Percentiles rank a stretch among this genome's conserved stretches.
phyloP scores from a whole-genome alignment of 2,888 invertebrate species.

The Priocnemis perturbator region DNA sequence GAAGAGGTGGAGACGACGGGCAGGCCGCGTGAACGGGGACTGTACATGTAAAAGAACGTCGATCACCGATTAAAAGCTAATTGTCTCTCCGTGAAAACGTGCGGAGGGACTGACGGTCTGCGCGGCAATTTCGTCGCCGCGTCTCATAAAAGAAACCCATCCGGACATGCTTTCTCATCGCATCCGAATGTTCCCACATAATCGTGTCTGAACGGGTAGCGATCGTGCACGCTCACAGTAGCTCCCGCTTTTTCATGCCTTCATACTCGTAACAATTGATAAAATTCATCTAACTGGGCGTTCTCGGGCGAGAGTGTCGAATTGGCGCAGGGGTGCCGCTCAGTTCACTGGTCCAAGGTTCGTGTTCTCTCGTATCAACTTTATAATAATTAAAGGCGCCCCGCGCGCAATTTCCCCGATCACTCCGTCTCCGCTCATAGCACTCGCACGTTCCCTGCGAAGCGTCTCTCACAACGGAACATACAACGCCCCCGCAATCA shows the following conservation, averaged over 20 bases:
- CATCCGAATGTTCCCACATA: too few relatives aligned
- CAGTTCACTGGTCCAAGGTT: not conserved
- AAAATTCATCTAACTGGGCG: slow-evolving; percentile 37
- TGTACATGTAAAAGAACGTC: not conserved
- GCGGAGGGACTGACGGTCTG: too few relatives aligned
- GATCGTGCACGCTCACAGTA: too few relatives aligned
- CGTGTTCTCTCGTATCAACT: not conserved
- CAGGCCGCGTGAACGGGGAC: slow-evolving; percentile 3
- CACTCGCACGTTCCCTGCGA: too few relatives aligned
- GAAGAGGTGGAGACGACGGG: not conserved
- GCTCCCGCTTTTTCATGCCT: not conserved
- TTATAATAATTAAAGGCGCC: not conserved
- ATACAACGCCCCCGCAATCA: slow-evolving; percentile 1
- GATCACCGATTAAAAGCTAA: not conserved
- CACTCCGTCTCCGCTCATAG: too few relatives aligned
- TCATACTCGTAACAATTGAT: slow-evolving; percentile 30
- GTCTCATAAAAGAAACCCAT: not conserved
- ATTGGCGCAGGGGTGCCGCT: slow-evolving; percentile 2
- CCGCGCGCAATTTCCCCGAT: not conserved
- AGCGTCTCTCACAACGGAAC: too few relatives aligned
- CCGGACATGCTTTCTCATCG: too few relatives aligned
- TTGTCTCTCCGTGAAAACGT: too few relatives aligned
- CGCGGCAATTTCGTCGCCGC: not conserved
- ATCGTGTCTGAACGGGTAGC: too few relatives aligned
- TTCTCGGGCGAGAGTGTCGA: slow-evolving; percentile 28